These are phyloP conservation scores for Phortica magna DNA, from an alignment of 2,888 invertebrate species.

Conservation along the genomic window DNA sequence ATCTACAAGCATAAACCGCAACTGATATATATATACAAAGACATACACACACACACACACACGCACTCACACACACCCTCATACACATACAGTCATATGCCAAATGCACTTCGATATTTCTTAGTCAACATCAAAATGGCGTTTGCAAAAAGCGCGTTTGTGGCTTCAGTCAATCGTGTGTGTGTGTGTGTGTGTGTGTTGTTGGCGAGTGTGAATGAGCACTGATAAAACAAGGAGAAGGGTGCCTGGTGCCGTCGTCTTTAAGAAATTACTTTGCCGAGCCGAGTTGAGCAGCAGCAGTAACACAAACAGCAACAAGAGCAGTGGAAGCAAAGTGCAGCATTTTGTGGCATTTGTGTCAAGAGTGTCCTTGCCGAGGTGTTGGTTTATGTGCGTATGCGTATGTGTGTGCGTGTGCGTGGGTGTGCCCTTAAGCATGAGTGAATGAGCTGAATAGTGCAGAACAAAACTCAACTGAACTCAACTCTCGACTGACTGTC, in stretches of 20 bases:
- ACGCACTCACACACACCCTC: conserved; percentile 3
- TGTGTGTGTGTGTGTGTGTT: too few relatives aligned
- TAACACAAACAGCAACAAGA: conserved; percentile 24
- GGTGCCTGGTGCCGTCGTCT: conserved; percentile 41
- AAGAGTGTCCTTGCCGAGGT: conserved; percentile 6
- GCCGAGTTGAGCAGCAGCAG: conserved; percentile 33
- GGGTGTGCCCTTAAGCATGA: neutral
- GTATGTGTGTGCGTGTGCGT: neutral
- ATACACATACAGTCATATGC: conserved; percentile 59
- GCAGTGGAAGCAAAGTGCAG: conserved; percentile 12
- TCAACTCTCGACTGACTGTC: neutral
- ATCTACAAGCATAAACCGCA: conserved; percentile 57
- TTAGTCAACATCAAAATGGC: conserved; percentile 69
- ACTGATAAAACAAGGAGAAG: conserved; percentile 37
- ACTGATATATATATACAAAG: conserved; percentile 52
- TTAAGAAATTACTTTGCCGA: conserved; percentile 69
- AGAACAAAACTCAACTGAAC: conserved; percentile 27
- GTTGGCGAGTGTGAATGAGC: conserved; percentile 14
- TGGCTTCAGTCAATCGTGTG: conserved; percentile 27
- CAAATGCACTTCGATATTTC: conserved; percentile 72
- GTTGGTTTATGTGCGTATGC: neutral
- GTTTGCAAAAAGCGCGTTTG: conserved; percentile 68
- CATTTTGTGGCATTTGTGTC: conserved; percentile 57
- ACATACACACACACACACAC: neutral
- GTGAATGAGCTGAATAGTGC: neutral